These are phyloP conservation scores for Phodopus roborovskii DNA, from an alignment of 2,113 vertebrate species.

Conservation along the genomic window DNA sequence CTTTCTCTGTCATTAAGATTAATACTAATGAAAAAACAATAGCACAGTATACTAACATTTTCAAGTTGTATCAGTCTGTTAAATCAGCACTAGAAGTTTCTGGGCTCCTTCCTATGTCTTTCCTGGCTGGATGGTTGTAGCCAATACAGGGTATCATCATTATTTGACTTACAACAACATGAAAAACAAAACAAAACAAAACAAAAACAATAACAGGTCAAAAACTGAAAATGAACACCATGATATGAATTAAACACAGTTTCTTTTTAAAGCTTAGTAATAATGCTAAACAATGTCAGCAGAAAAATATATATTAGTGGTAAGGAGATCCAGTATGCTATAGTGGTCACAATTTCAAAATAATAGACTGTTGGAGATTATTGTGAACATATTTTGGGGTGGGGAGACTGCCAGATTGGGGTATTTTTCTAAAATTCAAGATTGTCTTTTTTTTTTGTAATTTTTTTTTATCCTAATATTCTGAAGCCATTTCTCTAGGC, in stretches of 20 bases:
- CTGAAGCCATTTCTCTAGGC: not conserved
- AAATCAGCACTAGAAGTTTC: constrained; percentile 18
- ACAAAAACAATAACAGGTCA: not conserved
- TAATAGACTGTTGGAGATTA: not conserved
- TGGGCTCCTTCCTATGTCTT: not conserved
- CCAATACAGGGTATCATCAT: not conserved
- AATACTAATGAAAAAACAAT: constrained; percentile 70
- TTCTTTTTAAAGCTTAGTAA: constrained; percentile 3
- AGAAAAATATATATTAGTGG: not conserved
- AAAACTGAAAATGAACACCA: constrained; percentile 23
- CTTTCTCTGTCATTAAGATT: constrained; percentile 70
- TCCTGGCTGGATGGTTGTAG: not conserved
- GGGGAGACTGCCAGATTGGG: not conserved
- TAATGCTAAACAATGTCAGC: not conserved
- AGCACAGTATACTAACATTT: constrained; percentile 21
- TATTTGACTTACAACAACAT: not conserved
- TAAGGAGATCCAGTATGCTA: not conserved
- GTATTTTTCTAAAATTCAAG: constrained; percentile 8
- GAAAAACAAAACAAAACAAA: not conserved
- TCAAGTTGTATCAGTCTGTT: constrained; percentile 31
- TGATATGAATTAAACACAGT: not conserved
- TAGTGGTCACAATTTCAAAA: constrained; percentile 17
- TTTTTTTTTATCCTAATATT: constrained; percentile 6
- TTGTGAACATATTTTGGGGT: not conserved
- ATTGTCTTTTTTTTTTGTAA: constrained; percentile 50